Conservation (phyloP, 2,113 vertebrate genomes). For the Siniperca chuatsi region DNA sequence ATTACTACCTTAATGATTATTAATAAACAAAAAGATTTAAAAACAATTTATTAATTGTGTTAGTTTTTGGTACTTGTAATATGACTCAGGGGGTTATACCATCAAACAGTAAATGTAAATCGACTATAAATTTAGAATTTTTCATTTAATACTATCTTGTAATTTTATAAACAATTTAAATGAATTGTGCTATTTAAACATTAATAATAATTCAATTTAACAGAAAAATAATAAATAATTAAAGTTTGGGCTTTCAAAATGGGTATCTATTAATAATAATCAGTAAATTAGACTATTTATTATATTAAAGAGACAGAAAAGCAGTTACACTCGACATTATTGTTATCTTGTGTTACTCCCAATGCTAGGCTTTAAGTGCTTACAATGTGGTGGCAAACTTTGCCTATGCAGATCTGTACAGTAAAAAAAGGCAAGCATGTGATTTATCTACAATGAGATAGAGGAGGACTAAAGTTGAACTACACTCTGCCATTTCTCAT, state of each 20-base stretch:
- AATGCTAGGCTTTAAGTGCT: not conserved
- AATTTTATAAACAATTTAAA: not conserved
- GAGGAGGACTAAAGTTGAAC: not conserved
- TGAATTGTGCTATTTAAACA: not conserved
- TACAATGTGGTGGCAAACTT: not conserved
- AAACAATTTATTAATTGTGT: not conserved
- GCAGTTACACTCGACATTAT: not conserved
- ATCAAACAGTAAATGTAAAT: not conserved
- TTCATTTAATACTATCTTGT: not conserved
- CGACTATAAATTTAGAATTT: not conserved
- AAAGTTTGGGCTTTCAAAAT: not conserved
- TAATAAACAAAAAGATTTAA: not conserved
- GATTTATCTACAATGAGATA: not conserved
- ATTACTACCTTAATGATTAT: not conserved
- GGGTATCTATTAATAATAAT: not conserved
- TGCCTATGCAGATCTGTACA: not conserved
- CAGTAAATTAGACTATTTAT: not conserved
- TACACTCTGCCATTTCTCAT: not conserved
- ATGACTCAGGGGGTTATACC: not conserved
- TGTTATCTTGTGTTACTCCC: not conserved
- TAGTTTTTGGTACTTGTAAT: not conserved
- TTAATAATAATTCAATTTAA: not conserved
- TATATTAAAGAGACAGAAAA: not conserved
- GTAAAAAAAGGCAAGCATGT: slow-evolving; percentile 29
- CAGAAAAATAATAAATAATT: not conserved